A percentile compares a stretch with the other conserved stretches of the same genome.
phyloP scores from a whole-genome alignment of 2,888 invertebrate species.

The Dicycla oo region DNA sequence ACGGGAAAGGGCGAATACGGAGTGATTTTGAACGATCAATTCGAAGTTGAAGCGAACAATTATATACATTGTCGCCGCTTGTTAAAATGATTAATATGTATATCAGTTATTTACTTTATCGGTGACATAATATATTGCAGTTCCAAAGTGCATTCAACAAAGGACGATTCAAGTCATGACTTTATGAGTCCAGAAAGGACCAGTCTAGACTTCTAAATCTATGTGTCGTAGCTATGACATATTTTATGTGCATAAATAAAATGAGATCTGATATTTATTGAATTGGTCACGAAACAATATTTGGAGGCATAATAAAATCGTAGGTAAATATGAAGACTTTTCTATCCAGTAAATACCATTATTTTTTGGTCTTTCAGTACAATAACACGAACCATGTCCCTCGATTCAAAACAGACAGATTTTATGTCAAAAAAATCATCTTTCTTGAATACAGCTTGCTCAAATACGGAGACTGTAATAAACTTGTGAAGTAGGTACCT shows the following conservation, averaged over 20 bases:
- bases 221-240: neutral
- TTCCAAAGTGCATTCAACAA: slow-evolving; percentile 25
- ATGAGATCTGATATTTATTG: neutral
- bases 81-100: slow-evolving; percentile 29
- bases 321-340: neutral
- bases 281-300: neutral
- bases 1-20: neutral
- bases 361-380: neutral
- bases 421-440: too few relatives aligned
- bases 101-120: slow-evolving; percentile 33
- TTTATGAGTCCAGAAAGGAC: neutral
- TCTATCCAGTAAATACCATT: too few relatives aligned
- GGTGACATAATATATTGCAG: slow-evolving; percentile 33
- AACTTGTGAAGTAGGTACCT: neutral
- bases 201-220: neutral
- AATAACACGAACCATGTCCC: neutral
- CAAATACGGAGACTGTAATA: neutral
- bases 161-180: slow-evolving; percentile 8
- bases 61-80: neutral
- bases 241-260: neutral
- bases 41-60: neutral
- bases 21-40: slow-evolving; percentile 4
- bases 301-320: neutral
- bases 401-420: neutral
- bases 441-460: neutral